A percentile compares a stretch with the other conserved stretches of the same genome.
Evolutionary conservation across 2,888 invertebrate species (phyloP).

Genomic region (Mesoligia furuncula): DNA sequence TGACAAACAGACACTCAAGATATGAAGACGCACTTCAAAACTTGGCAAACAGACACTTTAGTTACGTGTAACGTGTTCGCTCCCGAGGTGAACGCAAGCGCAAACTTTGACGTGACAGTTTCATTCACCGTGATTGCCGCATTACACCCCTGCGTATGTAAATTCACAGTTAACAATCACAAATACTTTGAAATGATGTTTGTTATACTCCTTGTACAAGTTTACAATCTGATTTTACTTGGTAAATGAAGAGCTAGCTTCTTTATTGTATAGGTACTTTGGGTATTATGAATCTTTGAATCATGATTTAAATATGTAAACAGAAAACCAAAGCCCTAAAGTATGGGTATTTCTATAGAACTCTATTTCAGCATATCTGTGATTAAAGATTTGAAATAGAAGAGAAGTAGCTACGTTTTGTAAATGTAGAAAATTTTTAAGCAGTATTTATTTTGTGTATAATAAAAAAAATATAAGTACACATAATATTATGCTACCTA

Average conservation of each 20-base stretch:
- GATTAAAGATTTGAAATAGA: not conserved
- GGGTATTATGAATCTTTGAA: constrained; percentile 26
- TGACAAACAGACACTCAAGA: constrained; percentile 60
- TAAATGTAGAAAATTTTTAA: not conserved
- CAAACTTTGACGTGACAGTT: constrained; percentile 63
- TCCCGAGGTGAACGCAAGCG: constrained; percentile 57
- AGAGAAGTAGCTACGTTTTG: not conserved
- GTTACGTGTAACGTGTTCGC: constrained; percentile 59
- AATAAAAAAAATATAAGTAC: not conserved
- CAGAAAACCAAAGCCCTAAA: not conserved
- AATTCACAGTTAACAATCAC: constrained; percentile 64
- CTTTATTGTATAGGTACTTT: constrained; percentile 19
- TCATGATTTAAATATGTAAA: too few species aligned
- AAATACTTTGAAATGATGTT: constrained; percentile 59
- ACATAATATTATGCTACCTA: not conserved
- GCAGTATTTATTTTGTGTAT: not conserved
- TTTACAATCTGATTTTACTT: constrained; percentile 53
- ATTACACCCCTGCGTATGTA: constrained; percentile 52
- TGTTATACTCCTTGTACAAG: constrained; percentile 47
- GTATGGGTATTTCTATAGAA: not conserved
- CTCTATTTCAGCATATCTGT: not conserved
- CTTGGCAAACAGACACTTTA: constrained; percentile 60
- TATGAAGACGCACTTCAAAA: constrained; percentile 60
- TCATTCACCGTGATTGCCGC: constrained; percentile 57
- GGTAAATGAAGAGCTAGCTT: constrained; percentile 35